Evolutionary conservation across 2,113 vertebrate genomes (phyloP).

Genomic region (Xenopus tropicalis): UCB_Xtro_10.0 CM004450.2:145025501-145026000

Average conservation of each 20-base stretch:
- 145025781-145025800: constrained; percentile 50
- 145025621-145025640: constrained; percentile 50
- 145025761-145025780: constrained; percentile 39
- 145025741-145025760: background rate
- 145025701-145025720: background rate
- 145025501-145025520: background rate
- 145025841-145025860: constrained; percentile 19
- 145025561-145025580: constrained; percentile 38
- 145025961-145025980: background rate
- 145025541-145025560: constrained; percentile 38
- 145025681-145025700: rapidly evolving
- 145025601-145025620: constrained; percentile 23
- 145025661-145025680: background rate
- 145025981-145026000: constrained; percentile 49
- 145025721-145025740: rapidly evolving
- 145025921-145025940: constrained; percentile 55
- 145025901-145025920: constrained; percentile 56
- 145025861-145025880: constrained; percentile 52
- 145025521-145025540: background rate
- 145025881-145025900: constrained; percentile 63
- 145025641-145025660: background rate
- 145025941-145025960: constrained; percentile 41
- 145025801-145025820: constrained; percentile 50
- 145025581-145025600: background rate
- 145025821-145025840: constrained; percentile 48